Base-by-base conservation (phyloP, 2,797 vertebrate genomes). In the Xiphorhynchus erythropygius region DNA sequence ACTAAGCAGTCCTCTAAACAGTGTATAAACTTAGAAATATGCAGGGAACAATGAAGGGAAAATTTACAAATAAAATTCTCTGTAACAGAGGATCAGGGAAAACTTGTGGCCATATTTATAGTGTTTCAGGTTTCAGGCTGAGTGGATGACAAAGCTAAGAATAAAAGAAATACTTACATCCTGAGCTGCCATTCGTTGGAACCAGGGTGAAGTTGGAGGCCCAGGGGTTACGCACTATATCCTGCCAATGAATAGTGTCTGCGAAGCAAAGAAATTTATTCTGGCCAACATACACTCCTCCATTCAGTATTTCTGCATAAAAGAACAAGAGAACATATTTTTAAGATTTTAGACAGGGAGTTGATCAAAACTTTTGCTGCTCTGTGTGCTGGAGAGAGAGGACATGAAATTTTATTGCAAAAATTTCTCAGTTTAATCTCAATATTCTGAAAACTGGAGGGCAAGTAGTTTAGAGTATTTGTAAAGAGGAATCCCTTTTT, bases 251-350 rank as follows among this genome's bases (percentile, higher is more conserved):
- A 97, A 99, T 99, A 94, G 99, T 99, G 97, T 99, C 99, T 5
- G 99, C 98, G 9, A 99, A 99, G 97, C 99, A 99, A 39, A 99
- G 98, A 84, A 99, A 99, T 96, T 99, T 99, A 97, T 99, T 99
- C 98, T 99, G 99, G 96, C 99, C 99, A 69, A 99, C 98, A 6
- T 99, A 99, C 46, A 99, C 99, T 1, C 99, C 99, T 28, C 99
- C 99, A 46, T 99, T 99, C 95, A 99, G 42, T 44, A 99, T 99
- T 98, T 99, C 99, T 99, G 98, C 92, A 84, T 44, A 59, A 86
- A 96, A 93, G 14, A 96, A 84, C 30, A 74, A 37, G 88, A 96
- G 18, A 96, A 27, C 46, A 44, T 14, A 44, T 23, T 71, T 33
- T 68, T 96, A 70, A 97, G 41, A 17, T 7, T 82, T 82, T 7